Percentiles rank a stretch among this genome's conserved stretches.
Conservation (phyloP, 2,888 invertebrate species). For the Eupithecia tripunctaria region DNA sequence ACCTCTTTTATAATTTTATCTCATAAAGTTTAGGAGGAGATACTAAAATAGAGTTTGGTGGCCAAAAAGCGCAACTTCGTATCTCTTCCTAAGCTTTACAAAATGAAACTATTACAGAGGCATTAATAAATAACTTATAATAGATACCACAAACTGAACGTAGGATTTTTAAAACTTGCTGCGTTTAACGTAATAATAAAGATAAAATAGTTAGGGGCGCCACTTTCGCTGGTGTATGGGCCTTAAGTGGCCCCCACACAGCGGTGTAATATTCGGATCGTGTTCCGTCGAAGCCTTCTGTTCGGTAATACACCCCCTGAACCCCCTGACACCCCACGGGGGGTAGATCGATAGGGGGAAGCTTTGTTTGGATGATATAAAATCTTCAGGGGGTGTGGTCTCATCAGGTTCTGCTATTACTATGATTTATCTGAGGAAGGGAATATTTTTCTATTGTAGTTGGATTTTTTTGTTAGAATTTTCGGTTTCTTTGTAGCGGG, state of each 20-base stretch:
- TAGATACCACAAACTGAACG: no score
- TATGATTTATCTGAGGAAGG: conserved; percentile 58
- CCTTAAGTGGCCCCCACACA: conserved; percentile 56
- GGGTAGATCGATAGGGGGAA: conserved; percentile 44
- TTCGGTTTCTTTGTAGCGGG: conserved; percentile 35
- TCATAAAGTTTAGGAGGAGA: no score
- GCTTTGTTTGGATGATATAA: conserved; percentile 79
- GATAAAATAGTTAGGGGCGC: no score
- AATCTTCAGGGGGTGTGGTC: conserved; percentile 76
- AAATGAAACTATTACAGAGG: no score
- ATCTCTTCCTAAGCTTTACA: no score
- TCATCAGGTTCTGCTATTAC: conserved; percentile 59
- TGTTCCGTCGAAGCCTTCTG: conserved; percentile 56
- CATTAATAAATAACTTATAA: no score
- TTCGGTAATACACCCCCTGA: conserved; percentile 46
- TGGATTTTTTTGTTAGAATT: conserved; percentile 14
- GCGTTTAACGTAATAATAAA: no score
- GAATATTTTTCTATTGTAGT: conserved; percentile 51
- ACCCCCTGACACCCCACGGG: not conserved
- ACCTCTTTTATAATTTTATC: no score
- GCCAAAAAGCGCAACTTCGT: no score
- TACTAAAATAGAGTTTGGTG: no score
- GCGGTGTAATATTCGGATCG: conserved; percentile 56
- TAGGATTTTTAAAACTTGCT: no score
- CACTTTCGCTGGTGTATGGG: no score